A percentile compares a stretch with the other conserved stretches of the same genome.
phyloP scores from a whole-genome alignment of 2,797 vertebrate genomes.

The Acanthurus lineatus region DNA sequence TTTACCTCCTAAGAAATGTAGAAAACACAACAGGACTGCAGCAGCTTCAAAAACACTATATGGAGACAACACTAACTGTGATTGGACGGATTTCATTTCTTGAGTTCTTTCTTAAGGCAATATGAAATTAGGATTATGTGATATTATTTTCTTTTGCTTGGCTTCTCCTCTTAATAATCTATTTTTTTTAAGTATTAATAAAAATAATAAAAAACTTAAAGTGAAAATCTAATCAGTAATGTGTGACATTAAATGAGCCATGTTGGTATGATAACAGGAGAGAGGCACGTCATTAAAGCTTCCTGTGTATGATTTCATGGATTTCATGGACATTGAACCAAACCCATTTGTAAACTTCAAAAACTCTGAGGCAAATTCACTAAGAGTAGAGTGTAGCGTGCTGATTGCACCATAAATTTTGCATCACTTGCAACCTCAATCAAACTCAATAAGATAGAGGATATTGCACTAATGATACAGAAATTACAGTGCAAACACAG shows the following conservation, averaged over 20 bases:
- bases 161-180: neutral
- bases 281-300: neutral
- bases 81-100: neutral
- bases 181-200: neutral
- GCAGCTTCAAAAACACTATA: neutral
- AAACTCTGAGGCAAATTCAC: no score
- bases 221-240: neutral
- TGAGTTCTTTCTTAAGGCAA: neutral
- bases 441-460: no score
- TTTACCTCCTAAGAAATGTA: neutral
- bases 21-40: neutral
- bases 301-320: neutral
- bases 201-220: neutral
- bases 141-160: neutral
- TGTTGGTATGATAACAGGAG: neutral
- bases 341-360: neutral
- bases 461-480: no score
- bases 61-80: neutral
- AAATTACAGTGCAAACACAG: no score
- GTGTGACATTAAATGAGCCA: neutral
- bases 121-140: neutral
- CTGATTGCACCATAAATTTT: no score
- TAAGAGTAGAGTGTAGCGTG: no score
- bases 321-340: neutral
- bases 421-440: no score